phyloP scores from a whole-genome alignment of 2,888 invertebrate genomes.

The Hofmannophila pseudospretella region DNA sequence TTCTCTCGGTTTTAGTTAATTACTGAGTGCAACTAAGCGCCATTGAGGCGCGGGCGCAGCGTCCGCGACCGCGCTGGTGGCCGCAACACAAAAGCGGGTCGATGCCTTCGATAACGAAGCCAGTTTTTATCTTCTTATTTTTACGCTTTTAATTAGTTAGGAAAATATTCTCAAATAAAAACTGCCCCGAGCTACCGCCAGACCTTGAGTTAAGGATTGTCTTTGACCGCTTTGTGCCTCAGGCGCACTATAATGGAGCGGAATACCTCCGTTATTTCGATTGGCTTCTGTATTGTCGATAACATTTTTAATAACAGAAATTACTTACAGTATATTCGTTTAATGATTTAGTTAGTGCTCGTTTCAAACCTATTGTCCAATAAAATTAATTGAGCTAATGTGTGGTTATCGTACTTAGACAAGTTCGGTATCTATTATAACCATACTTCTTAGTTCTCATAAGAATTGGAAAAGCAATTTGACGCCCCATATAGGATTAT shows the following conservation, averaged over 20 bases:
- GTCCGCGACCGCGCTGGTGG: slow-evolving; percentile 50
- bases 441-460: too few species aligned
- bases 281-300: slow-evolving; percentile 64
- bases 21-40: slow-evolving; percentile 60
- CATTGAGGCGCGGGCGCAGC: slow-evolving; percentile 39
- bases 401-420: too few species aligned
- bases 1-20: slow-evolving; percentile 66
- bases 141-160: slow-evolving; percentile 77
- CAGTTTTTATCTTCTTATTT: slow-evolving; percentile 73
- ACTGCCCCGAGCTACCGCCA: slow-evolving; percentile 53
- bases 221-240: slow-evolving; percentile 55
- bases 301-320: slow-evolving; percentile 53
- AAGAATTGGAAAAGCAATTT: too few species aligned
- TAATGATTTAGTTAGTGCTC: slow-evolving; percentile 40
- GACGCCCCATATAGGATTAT: too few species aligned
- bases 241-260: slow-evolving; percentile 54
- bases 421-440: too few species aligned
- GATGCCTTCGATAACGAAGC: slow-evolving; percentile 75
- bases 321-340: slow-evolving; percentile 44
- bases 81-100: slow-evolving; percentile 71
- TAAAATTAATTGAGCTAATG: background rate
- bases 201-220: slow-evolving; percentile 55
- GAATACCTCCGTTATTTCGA: slow-evolving; percentile 53
- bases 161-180: slow-evolving; percentile 77
- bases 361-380: slow-evolving; percentile 16